Evolutionary conservation across 2,113 vertebrate genomes (phyloP).

Genomic region (Tiliqua scincoides): DNA sequence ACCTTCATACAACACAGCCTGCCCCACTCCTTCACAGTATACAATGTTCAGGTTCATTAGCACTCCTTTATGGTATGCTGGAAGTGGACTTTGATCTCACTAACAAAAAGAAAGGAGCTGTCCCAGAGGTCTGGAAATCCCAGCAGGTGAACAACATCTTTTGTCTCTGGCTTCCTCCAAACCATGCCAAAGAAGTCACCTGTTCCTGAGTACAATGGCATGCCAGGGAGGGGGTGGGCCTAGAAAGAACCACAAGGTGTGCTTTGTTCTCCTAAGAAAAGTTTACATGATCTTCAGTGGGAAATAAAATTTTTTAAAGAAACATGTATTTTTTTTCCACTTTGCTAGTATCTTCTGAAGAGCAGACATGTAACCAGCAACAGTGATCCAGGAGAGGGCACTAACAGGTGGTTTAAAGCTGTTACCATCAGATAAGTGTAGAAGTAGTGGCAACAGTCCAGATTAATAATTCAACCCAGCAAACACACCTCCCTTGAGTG

Average conservation of each 20-base stretch:
- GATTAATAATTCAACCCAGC: background rate
- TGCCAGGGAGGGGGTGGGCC: background rate
- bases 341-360: background rate
- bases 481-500: no score
- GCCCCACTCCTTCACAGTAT: background rate
- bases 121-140: background rate
- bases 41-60: background rate
- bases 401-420: background rate
- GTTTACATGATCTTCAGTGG: background rate
- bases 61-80: background rate
- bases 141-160: background rate
- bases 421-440: no score
- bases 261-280: background rate
- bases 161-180: background rate
- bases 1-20: no score
- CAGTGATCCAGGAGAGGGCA: background rate
- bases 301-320: background rate
- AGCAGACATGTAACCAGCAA: background rate
- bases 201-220: background rate
- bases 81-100: no score
- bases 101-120: background rate
- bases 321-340: background rate
- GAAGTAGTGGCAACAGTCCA: background rate
- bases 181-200: background rate
- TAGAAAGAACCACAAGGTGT: background rate